Evolutionary conservation across 2,797 vertebrate species (phyloP), one percentile per base, ranked within the genome.

Genomic region (Melanotaenia nigrans): DNA sequence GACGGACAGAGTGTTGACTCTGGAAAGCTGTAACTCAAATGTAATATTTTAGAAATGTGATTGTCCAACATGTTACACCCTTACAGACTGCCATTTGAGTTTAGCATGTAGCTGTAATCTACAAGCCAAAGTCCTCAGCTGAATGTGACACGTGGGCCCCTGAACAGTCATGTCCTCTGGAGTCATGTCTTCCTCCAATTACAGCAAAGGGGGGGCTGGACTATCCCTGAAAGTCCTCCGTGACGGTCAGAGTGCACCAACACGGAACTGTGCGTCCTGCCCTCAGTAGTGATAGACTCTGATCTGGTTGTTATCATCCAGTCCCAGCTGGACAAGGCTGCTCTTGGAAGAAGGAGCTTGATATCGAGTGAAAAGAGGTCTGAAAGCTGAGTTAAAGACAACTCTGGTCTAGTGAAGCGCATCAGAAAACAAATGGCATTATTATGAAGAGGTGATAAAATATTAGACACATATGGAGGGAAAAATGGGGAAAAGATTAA

Each of bases 241-340:
- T 22, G 20, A 56, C 24, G n/a, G 60, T 66, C 18, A 25, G 42
- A 2, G 77, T 72, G 49, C 49, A 22, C 7, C 14, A n/a, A 25
- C 28, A 8, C 11, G 28, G 49, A 30, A 32, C 53, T 35, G 42
- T 13, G 66, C 1, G 14, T 20, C 16, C 4, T 2, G 38, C 64
- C 59, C 30, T 95, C 77, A 98, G 85, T 90, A 97, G 54, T 87
- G 96, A 85, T 95, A 96, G 56, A 97, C 93, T 83, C 95, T 94
- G 79, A 99, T 95, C 68, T 96, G 93, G 58, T 95, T 93, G 76
- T 95, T 94, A 10, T 96, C 95, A 68, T 98, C 97, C 87, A 99
- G 88, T 1, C 95, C 95, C 10, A 99, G 95, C 83, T 97, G 97
- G 18, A 97, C 79, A 3, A 96, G 82, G 67, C 92, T 82, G 40